A percentile compares a stretch with the other conserved stretches of the same genome.
Conservation (phyloP, 2,113 vertebrate species). For the Oryzias woworae region DNA sequence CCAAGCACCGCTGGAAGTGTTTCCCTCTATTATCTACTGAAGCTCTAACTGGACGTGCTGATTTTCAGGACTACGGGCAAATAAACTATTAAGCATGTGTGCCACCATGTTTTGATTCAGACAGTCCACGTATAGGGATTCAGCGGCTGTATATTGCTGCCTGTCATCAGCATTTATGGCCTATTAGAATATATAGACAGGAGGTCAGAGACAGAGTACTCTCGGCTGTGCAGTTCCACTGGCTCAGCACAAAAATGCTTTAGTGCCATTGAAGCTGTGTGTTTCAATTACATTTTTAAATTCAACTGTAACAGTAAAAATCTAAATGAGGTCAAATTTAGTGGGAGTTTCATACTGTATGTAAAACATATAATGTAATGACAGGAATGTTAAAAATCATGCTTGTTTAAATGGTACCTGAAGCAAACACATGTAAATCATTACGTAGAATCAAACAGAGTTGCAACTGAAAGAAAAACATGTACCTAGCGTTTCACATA, state of each 20-base stretch:
- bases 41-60: constrained; percentile 38
- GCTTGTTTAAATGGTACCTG: no score
- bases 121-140: constrained; percentile 2
- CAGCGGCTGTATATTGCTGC: not conserved
- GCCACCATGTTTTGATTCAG: constrained; percentile 25
- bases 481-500: no score
- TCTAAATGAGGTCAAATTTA: no score
- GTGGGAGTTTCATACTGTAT: no score
- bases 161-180: constrained; percentile 22
- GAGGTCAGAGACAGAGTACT: constrained; percentile 4
- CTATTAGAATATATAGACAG: constrained; percentile 6
- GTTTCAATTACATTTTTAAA: not conserved
- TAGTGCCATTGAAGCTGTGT: not conserved
- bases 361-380: no score
- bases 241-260: constrained; percentile 7
- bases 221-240: not conserved
- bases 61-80: constrained; percentile 43
- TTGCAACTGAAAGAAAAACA: no score
- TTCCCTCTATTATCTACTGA: constrained; percentile 50
- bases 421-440: no score
- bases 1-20: constrained; percentile 60
- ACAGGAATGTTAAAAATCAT: no score
- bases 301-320: not conserved
- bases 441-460: no score
- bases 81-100: constrained; percentile 34